These are phyloP conservation scores for Camptogramma bilineatum DNA, from an alignment of 2,888 invertebrate species.

Conservation along the genomic window DNA sequence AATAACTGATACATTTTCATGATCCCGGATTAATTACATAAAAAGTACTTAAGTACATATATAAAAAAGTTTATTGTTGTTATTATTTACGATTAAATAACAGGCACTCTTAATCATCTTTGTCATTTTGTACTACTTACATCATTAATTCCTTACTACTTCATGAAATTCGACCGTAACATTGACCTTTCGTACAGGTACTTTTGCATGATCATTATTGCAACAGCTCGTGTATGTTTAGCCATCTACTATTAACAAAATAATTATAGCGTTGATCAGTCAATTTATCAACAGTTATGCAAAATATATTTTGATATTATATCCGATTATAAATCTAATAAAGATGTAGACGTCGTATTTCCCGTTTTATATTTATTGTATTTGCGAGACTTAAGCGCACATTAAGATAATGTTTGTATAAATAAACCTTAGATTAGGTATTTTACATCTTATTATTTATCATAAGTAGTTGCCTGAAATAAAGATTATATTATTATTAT, in stretches of 20 bases:
- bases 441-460: too few relatives aligned
- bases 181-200: slow-evolving; percentile 34
- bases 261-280: slow-evolving; percentile 20
- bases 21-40: too few relatives aligned
- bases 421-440: too few relatives aligned
- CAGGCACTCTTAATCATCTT: neutral
- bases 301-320: slow-evolving; percentile 19
- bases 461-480: too few relatives aligned
- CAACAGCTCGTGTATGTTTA: slow-evolving; percentile 9
- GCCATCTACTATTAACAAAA: slow-evolving; percentile 16
- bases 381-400: neutral
- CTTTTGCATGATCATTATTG: slow-evolving; percentile 28
- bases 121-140: neutral
- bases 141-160: neutral
- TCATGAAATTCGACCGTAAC: slow-evolving; percentile 15
- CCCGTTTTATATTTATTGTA: neutral
- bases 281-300: slow-evolving; percentile 27
- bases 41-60: too few relatives aligned
- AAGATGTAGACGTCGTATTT: neutral
- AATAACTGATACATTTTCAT: too few relatives aligned
- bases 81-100: too few relatives aligned
- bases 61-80: too few relatives aligned
- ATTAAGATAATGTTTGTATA: neutral
- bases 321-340: slow-evolving; percentile 1
- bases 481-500: too few relatives aligned